phyloP scores from a whole-genome alignment of 2,797 vertebrate genomes.

The Argya squamiceps region DNA sequence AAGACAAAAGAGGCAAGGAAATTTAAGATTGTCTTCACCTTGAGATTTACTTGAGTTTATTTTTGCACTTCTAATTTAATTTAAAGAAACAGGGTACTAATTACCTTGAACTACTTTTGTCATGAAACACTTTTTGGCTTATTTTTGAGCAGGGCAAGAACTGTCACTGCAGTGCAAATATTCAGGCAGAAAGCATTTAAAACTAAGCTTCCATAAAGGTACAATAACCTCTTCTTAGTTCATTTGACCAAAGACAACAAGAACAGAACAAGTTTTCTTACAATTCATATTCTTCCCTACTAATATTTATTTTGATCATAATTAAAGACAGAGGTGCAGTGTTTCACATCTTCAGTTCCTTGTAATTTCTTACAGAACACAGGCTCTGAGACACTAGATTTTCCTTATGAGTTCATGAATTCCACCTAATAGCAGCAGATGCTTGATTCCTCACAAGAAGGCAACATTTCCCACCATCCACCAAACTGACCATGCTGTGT shows the following conservation, averaged over 20 bases:
- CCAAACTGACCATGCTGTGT: background rate
- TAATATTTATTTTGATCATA: background rate
- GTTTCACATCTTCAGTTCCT: background rate
- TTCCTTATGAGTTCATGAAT: background rate
- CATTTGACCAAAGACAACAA: background rate
- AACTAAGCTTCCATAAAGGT: conserved; percentile 4
- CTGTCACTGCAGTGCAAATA: conserved; percentile 8
- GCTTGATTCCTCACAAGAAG: background rate
- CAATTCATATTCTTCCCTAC: background rate
- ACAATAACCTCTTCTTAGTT: background rate
- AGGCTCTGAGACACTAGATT: background rate
- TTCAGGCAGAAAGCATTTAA: conserved; percentile 20
- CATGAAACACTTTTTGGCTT: conserved; percentile 55
- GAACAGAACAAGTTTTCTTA: background rate
- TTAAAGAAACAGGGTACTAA: conserved; percentile 74
- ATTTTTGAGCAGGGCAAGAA: conserved; percentile 69
- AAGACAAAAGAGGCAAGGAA: conserved; percentile 57
- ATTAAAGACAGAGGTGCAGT: background rate
- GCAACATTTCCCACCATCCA: background rate
- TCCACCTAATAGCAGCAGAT: background rate
- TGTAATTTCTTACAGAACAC: background rate
- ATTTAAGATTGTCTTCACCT: conserved; percentile 72
- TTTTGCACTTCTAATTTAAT: conserved; percentile 72
- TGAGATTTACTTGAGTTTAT: conserved; percentile 73
- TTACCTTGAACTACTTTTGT: conserved; percentile 79